Conservation (phyloP, 1,140 invertebrate species). For the Drosophila bocki region DNA sequence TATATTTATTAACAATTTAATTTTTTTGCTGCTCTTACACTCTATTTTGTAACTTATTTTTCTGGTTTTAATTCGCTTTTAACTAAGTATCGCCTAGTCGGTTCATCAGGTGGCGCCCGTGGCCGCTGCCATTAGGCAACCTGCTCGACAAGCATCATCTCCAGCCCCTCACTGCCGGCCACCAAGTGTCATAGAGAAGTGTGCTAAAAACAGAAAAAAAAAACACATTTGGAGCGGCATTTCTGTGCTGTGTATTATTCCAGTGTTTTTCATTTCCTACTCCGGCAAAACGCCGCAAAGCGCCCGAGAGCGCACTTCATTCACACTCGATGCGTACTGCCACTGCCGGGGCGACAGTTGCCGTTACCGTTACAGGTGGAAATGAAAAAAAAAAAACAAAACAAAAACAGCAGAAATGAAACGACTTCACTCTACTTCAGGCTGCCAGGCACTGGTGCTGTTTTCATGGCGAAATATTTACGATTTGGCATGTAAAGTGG, state of each 20-base stretch:
- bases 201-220: slow-evolving; percentile 52
- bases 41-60: not conserved
- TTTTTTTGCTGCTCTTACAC: not conserved
- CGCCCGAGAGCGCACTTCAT: slow-evolving; percentile 78
- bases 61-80: not conserved
- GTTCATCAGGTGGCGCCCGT: not conserved
- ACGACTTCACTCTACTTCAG: slow-evolving; percentile 37
- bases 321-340: slow-evolving; percentile 78
- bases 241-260: slow-evolving; percentile 49
- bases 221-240: slow-evolving; percentile 69
- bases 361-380: slow-evolving; percentile 28
- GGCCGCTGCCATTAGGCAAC: slow-evolving; percentile 46
- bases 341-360: slow-evolving; percentile 44
- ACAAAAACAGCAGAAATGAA: slow-evolving; percentile 24
- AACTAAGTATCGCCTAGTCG: slow-evolving; percentile 6
- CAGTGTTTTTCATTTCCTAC: slow-evolving; percentile 63
- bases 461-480: slow-evolving; percentile 82
- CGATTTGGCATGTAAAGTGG: slow-evolving; percentile 81
- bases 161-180: slow-evolving; percentile 52
- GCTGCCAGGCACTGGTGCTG: slow-evolving; percentile 39
- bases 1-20: too few species aligned
- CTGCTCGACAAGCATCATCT: slow-evolving; percentile 36
- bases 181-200: slow-evolving; percentile 75
- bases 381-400: slow-evolving; percentile 5
- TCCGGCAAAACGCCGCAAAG: slow-evolving; percentile 74